Evolutionary conservation across 2,888 invertebrate species (phyloP), one percentile per base, ranked within the genome.

Genomic region (Girardia tigrina): DNA sequence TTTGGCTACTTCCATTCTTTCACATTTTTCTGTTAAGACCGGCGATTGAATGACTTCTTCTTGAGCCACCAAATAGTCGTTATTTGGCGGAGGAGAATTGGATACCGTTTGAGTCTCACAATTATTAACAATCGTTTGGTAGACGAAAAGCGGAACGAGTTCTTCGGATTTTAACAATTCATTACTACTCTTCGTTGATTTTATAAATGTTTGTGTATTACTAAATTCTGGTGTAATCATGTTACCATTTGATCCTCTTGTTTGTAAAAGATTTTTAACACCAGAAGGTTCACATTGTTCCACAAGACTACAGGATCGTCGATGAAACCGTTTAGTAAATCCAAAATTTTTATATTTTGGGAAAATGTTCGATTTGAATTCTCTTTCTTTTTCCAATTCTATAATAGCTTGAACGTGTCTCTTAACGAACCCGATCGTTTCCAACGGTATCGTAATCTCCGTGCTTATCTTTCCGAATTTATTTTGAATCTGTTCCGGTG

Each of bases 111-210:
- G 56, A 71, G 71, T 28, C 28, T 71, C 71, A 71, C 71, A 71
- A n/a, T 71, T 71, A 71, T 71, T 71, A 71, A 71, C 71, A 12
- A 26, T 28, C 16, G 71, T 36, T 29, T 73, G 73, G 20, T 73
- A 29, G 1, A 73, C 36, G n/a, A 29, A 26, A 16, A 36, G 16
- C 23, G 73, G 29, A 6, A 73, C 29, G 2, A 42, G 26, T 29
- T 73, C 28, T 14, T 36, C 73, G 2, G 26, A 27, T 29, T 73
- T 73, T 26, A 6, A 12, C 26, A 20, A 1, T 28, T 29, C 36
- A 4, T 4, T 16, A 56, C 4, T 20, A 16, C 4, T 16, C 26
- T 29, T 73, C 6, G 23, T 12, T 28, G 29, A 28, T 23, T 71
- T 28, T n/a, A 71, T n/a, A 27, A 27, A 71, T 4, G 28, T 71